Percentiles rank a stretch among this genome's conserved stretches.
Conservation (phyloP, 2,888 invertebrate species). For the Chymomyza fuscimana region DNA sequence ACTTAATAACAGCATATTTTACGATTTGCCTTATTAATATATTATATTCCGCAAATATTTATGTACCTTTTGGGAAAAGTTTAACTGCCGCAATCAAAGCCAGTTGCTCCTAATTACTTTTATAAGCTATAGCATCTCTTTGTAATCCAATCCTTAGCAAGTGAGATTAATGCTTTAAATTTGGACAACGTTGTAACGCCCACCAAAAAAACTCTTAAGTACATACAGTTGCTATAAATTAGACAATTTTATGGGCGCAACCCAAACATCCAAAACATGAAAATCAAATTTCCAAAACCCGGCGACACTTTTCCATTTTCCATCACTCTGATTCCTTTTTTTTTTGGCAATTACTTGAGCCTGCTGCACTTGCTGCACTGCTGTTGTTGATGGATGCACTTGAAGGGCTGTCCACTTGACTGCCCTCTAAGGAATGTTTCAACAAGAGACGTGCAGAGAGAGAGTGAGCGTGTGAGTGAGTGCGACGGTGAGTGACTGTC, state of each 20-base stretch:
- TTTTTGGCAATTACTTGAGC: constrained; percentile 53
- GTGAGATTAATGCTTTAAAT: not conserved
- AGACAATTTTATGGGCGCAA: constrained; percentile 40
- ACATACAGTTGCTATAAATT: constrained; percentile 32
- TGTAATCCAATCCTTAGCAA: not conserved
- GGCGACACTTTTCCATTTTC: constrained; percentile 8
- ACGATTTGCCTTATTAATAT: no score
- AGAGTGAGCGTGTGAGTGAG: not conserved
- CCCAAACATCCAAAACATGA: constrained; percentile 67
- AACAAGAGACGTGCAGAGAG: not conserved
- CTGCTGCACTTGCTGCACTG: constrained; percentile 8
- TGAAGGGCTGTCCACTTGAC: constrained; percentile 28
- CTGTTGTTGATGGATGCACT: constrained; percentile 47
- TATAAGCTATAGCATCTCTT: no score
- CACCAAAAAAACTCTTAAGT: not conserved
- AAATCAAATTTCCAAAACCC: constrained; percentile 61
- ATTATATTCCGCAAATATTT: no score
- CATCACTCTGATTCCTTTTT: constrained; percentile 18
- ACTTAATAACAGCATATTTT: no score
- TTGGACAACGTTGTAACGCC: not conserved
- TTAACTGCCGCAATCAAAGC: no score
- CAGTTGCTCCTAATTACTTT: not conserved
- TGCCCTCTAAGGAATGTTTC: not conserved
- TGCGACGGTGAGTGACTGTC: not conserved
- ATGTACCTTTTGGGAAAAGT: no score